phyloP scores from a whole-genome alignment of 1,140 invertebrate species.

The Pantala flavescens region DNA sequence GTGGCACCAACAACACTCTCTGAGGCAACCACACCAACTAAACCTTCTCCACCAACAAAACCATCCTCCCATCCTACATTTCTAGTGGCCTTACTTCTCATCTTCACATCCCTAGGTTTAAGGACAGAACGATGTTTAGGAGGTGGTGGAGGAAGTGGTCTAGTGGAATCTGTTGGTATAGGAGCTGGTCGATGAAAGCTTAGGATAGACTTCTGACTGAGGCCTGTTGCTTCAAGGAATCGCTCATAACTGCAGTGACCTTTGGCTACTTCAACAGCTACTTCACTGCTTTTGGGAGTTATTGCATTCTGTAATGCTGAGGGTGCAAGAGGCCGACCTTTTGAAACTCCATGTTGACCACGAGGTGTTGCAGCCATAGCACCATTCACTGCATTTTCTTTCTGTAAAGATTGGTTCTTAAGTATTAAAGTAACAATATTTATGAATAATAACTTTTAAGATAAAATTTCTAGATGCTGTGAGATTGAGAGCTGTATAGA shows the following conservation, averaged over 20 bases:
- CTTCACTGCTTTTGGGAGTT: background rate
- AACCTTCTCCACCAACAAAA: background rate
- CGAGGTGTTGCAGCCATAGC: background rate
- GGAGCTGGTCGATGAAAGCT: slow-evolving; percentile 29
- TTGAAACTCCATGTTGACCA: background rate
- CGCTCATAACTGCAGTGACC: slow-evolving; percentile 48
- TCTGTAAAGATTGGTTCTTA: no score
- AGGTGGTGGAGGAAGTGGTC: slow-evolving; percentile 41
- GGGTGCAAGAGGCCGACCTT: background rate
- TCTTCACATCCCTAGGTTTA: slow-evolving; percentile 67
- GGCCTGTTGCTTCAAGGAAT: slow-evolving; percentile 65
- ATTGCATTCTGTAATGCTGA: background rate
- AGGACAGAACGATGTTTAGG: slow-evolving; percentile 65
- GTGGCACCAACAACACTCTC: background rate
- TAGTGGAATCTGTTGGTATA: background rate
- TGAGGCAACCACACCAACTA: background rate
- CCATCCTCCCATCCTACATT: slow-evolving; percentile 24
- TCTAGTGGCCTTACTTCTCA: slow-evolving; percentile 41
- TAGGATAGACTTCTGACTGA: slow-evolving; percentile 69
- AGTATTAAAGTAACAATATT: no score
- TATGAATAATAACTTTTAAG: no score
- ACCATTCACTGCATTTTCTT: background rate
- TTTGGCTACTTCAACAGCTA: background rate
- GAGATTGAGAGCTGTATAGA: no score
- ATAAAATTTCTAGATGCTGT: no score